phyloP scores from a whole-genome alignment of 2,888 invertebrate genomes.

The Phymatocera aterrima region DNA sequence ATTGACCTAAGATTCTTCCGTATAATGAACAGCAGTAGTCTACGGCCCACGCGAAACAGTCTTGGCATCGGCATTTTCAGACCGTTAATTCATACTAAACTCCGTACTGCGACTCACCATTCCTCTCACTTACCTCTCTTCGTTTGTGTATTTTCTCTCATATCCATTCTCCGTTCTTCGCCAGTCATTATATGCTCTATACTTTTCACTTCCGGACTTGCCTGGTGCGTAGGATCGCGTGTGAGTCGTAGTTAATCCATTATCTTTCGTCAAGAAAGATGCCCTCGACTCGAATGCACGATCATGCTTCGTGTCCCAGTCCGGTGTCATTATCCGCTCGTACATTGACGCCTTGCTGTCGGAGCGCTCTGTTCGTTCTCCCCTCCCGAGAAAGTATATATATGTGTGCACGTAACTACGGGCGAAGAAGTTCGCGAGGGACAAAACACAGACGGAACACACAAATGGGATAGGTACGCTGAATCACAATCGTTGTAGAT shows the following conservation, averaged over 20 bases:
- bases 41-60: conserved; percentile 55
- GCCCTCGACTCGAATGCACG: conserved; percentile 56
- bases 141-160: background rate
- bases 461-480: background rate
- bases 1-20: conserved; percentile 71
- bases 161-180: background rate
- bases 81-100: conserved; percentile 53
- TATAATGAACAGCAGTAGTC: conserved; percentile 56
- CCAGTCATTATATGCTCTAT: conserved; percentile 30
- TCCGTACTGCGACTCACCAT: conserved; percentile 40
- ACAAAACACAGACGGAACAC: background rate
- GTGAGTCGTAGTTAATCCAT: conserved; percentile 68
- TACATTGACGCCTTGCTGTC: conserved; percentile 68
- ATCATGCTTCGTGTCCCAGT: conserved; percentile 64
- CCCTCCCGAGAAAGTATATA: background rate
- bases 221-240: conserved; percentile 72
- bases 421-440: background rate
- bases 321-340: conserved; percentile 71
- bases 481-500: conserved; percentile 1
- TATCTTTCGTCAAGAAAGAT: conserved; percentile 59
- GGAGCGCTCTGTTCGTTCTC: conserved; percentile 55
- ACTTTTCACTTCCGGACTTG: conserved; percentile 66
- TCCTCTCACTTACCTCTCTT: conserved; percentile 48
- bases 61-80: conserved; percentile 58
- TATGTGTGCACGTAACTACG: background rate